These are phyloP conservation scores for Aegithalos caudatus DNA, from an alignment of 2,113 vertebrate species.

Conservation along the genomic window DNA sequence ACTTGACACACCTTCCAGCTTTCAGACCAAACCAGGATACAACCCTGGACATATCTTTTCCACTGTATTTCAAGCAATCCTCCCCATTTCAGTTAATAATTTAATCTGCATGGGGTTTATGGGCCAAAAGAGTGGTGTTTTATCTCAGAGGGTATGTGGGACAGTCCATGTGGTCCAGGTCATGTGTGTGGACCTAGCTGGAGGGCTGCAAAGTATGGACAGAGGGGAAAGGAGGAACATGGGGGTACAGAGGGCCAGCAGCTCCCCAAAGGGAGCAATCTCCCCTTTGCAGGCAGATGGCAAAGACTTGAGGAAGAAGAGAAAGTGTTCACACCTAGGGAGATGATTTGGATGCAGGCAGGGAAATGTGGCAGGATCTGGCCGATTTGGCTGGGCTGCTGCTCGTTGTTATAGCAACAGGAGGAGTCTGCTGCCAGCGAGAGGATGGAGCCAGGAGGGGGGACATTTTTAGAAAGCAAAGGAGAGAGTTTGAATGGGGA, in stretches of 20 bases:
- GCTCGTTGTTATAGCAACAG: slow-evolving; percentile 54
- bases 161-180: background rate
- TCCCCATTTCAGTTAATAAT: background rate
- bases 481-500: background rate
- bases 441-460: background rate
- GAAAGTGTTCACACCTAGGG: background rate
- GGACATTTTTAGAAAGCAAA: background rate
- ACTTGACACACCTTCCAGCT: background rate
- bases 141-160: background rate
- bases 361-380: slow-evolving; percentile 2
- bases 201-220: accelerated
- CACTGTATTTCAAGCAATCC: background rate
- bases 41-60: background rate
- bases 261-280: background rate
- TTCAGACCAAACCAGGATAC: background rate
- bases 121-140: background rate
- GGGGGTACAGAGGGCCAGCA: background rate
- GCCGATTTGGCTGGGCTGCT: background rate
- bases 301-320: background rate
- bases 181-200: accelerated
- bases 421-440: background rate
- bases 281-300: background rate
- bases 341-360: background rate
- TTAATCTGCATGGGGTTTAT: background rate
- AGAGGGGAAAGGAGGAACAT: background rate